A percentile compares a stretch with the other conserved stretches of the same genome.
These are phyloP conservation scores for Pseudococcus longispinus DNA, from an alignment of 2,888 invertebrate species.

Conservation along the genomic window DNA sequence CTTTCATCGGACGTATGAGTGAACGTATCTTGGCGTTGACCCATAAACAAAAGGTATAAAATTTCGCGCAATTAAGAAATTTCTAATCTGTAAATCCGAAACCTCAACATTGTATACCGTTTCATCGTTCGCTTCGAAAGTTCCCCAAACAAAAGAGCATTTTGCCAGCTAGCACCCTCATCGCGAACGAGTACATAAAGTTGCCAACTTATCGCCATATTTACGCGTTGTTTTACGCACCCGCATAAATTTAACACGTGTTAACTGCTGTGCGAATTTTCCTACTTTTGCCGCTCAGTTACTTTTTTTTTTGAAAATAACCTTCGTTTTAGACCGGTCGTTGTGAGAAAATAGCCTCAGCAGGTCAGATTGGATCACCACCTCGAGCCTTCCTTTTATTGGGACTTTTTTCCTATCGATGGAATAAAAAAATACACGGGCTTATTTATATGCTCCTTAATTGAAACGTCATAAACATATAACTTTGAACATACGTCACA, in stretches of 20 bases:
- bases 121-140: not conserved
- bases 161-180: not conserved
- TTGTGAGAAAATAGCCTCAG: too few relatives aligned
- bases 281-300: not conserved
- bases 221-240: not conserved
- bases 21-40: slow-evolving; percentile 24
- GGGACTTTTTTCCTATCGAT: not conserved
- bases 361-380: too few relatives aligned
- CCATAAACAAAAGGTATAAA: slow-evolving; percentile 37
- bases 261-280: slow-evolving; percentile 1
- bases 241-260: slow-evolving; percentile 13
- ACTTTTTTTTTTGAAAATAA: not conserved
- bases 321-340: not conserved
- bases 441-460: not conserved
- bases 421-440: not conserved
- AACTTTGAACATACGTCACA: not conserved
- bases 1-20: slow-evolving; percentile 29
- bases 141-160: not conserved
- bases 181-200: not conserved
- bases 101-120: not conserved
- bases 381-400: not conserved
- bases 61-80: slow-evolving; percentile 31
- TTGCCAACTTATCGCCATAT: not conserved
- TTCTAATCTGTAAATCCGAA: not conserved
- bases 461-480: not conserved